These are phyloP conservation scores for Timema cristinae DNA, from an alignment of 2,888 invertebrate species.

Conservation along the genomic window DNA sequence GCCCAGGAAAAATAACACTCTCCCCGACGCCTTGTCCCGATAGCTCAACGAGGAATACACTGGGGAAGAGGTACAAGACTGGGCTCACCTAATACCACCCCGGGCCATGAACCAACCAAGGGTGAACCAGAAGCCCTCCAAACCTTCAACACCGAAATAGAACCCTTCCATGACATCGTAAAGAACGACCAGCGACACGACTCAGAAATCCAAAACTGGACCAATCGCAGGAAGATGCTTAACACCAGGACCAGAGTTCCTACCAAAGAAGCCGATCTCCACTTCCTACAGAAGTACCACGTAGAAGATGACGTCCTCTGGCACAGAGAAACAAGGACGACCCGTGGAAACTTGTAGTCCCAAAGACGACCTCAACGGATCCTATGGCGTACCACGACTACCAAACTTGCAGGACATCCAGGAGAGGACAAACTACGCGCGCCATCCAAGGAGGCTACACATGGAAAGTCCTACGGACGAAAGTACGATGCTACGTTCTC, in stretches of 20 bases:
- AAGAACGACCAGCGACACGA: too few species aligned
- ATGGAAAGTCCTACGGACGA: not conserved
- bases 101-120: too few species aligned
- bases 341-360: not conserved
- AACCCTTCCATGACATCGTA: too few species aligned
- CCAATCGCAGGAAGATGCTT: too few species aligned
- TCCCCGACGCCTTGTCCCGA: not conserved
- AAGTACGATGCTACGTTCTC: not conserved
- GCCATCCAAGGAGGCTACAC: not conserved
- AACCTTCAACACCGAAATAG: too few species aligned
- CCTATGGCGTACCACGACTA: not conserved
- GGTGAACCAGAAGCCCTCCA: too few species aligned
- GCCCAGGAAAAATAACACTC: not conserved
- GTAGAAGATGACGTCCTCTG: not conserved
- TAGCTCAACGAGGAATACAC: not conserved
- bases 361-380: not conserved
- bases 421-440: not conserved
- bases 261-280: not conserved
- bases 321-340: not conserved
- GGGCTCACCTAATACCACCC: too few species aligned
- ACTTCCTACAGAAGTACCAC: not conserved
- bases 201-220: too few species aligned
- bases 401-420: not conserved
- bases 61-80: not conserved
- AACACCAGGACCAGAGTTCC: not conserved